Evolutionary conservation across 1,140 invertebrate genomes (phyloP), one percentile per base, ranked within the genome.

Genomic region (Ips typographus): DNA sequence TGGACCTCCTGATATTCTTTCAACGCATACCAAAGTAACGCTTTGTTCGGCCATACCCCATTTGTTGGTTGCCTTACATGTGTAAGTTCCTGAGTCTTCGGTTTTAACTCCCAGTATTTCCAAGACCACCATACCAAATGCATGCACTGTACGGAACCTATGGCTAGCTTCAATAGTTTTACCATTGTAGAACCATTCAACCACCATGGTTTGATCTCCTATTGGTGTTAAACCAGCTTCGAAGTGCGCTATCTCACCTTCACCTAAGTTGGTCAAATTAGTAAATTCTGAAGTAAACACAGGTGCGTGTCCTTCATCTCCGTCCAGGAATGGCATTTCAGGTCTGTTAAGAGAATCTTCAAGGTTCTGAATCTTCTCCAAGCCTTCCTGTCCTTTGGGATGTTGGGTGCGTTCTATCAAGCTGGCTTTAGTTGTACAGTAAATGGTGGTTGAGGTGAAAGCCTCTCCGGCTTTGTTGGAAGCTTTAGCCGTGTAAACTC

Each of bases 161-260:
- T 94, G 92, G 81, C 93, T 94, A 38, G 94, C 93, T 82, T 94
- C 91, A 56, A 98, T 85, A 0, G 88, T 77, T 80, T 97, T 90
- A 43, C 91, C 93, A 80, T 99, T 96, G 76, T 93, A 97, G 84
- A 96, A 96, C 96, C 96, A 99, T 84, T 98, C 95, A 40, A 99
- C 94, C 40, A 91, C 88, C 95, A 98, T 98, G 40, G 90, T 94
- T 78, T 98, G 94, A 80, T 98, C 96, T 38, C 95, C 95, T 59
- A 94, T 90, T 6, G 96, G 96, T 52, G 94, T 91, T 0, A 98
- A 84, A 47, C 93, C 94, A 8, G 94, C 95, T 82, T 98, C 95
- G 79, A 96, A 97, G 77, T 96, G 94, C 75, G 94, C 94, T 73
- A 95, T 91, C 82, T 96, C 93, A 49, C 94, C 93, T 83, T 96